A percentile compares a stretch with the other conserved stretches of the same genome.
Conservation (phyloP, 2,113 vertebrate genomes). For the Tretioscincus oriximinensis region DNA sequence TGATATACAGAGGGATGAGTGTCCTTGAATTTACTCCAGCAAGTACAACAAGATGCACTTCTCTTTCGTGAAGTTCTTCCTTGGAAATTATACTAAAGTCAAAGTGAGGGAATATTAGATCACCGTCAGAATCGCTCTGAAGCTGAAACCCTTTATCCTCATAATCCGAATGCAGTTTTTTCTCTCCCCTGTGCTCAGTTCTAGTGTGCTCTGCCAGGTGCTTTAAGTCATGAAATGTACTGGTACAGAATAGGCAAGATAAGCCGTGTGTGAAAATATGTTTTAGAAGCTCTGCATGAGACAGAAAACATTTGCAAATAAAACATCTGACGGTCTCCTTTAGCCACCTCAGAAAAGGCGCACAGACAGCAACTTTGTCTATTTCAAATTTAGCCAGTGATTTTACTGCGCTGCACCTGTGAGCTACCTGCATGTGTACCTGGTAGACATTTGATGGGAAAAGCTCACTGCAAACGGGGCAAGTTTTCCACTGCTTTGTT, state of each 20-base stretch:
- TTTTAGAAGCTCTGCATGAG: constrained; percentile 85
- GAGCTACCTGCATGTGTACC: constrained; percentile 89
- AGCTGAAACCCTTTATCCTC: constrained; percentile 85
- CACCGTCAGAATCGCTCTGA: constrained; percentile 78
- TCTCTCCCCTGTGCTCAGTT: constrained; percentile 79
- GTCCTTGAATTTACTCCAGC: constrained; percentile 75
- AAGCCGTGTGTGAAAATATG: constrained; percentile 91
- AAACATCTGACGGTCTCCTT: constrained; percentile 87
- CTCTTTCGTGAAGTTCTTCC: constrained; percentile 85
- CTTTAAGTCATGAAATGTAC: constrained; percentile 87
- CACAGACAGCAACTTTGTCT: constrained; percentile 82
- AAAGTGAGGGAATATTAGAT: constrained; percentile 87
- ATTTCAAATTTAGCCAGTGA: constrained; percentile 42
- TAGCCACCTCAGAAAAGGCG: constrained; percentile 88
- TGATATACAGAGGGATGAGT: constrained; percentile 83
- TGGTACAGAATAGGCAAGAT: constrained; percentile 88
- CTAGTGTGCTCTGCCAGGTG: constrained; percentile 84
- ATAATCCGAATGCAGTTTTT: constrained; percentile 83
- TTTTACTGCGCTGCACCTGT: constrained; percentile 73
- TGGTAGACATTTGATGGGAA: constrained; percentile 93
- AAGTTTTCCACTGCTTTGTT: constrained; percentile 96
- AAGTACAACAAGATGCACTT: constrained; percentile 87
- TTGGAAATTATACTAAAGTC: constrained; percentile 84
- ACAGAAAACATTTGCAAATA: constrained; percentile 84
- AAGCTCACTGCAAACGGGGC: constrained; percentile 91